phyloP scores from a whole-genome alignment of 2,113 vertebrate genomes.

The Halichoeres trimaculatus region DNA sequence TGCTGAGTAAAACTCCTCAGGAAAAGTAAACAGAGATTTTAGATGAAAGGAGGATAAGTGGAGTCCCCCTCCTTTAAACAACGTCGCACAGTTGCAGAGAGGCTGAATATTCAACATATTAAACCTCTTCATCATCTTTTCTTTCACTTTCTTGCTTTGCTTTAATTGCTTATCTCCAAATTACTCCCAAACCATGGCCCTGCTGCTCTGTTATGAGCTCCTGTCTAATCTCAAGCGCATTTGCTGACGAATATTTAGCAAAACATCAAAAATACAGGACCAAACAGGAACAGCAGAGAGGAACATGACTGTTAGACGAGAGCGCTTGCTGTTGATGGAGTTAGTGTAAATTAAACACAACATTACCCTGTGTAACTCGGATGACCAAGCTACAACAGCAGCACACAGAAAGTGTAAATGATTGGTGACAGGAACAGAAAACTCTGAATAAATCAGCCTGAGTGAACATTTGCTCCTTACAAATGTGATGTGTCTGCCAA shows the following conservation, averaged over 20 bases:
- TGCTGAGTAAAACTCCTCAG: not conserved
- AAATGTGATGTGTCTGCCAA: slow-evolving; percentile 54
- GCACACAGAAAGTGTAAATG: slow-evolving; percentile 51
- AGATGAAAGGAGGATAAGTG: not conserved
- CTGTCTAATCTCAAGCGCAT: not conserved
- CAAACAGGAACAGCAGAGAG: slow-evolving; percentile 21
- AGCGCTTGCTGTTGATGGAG: slow-evolving; percentile 28
- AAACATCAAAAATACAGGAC: slow-evolving; percentile 2
- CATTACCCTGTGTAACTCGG: slow-evolving; percentile 1
- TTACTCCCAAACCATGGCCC: slow-evolving; percentile 17
- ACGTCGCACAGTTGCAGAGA: not conserved
- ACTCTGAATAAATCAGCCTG: slow-evolving; percentile 62
- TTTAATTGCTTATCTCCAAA: slow-evolving; percentile 44
- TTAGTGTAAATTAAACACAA: slow-evolving; percentile 58
- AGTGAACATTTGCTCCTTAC: slow-evolving; percentile 58
- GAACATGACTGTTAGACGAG: slow-evolving; percentile 10
- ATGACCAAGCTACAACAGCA: slow-evolving; percentile 30
- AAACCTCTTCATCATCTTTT: slow-evolving; percentile 22
- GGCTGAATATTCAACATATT: slow-evolving; percentile 18
- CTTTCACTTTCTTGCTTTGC: slow-evolving; percentile 22
- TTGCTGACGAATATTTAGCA: slow-evolving; percentile 3
- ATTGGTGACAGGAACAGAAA: slow-evolving; percentile 64
- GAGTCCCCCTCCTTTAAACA: not conserved
- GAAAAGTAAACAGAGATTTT: not conserved
- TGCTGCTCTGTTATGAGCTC: not conserved